phyloP scores from a whole-genome alignment of 2,797 vertebrate species.

The Falco berigora region DNA sequence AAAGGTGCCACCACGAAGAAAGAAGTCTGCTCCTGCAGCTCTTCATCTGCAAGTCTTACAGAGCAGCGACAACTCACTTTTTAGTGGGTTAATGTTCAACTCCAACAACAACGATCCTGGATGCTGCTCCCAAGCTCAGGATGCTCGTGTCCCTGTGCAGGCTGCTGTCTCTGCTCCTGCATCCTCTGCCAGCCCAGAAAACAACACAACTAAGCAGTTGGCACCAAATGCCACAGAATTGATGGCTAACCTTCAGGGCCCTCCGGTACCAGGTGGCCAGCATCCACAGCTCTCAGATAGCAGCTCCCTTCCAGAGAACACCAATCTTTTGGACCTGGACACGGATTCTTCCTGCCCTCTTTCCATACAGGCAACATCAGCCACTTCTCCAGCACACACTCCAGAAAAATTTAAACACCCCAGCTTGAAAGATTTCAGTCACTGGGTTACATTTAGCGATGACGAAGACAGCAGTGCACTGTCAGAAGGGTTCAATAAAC shows the following conservation, averaged over 20 bases:
- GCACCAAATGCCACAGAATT: neutral
- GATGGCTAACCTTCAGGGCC: neutral
- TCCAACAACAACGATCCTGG: slow-evolving; percentile 2
- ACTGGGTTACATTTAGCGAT: slow-evolving; percentile 59
- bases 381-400: neutral
- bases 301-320: neutral
- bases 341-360: neutral
- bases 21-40: slow-evolving; percentile 75
- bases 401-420: neutral
- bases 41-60: slow-evolving; percentile 74
- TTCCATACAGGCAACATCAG: neutral
- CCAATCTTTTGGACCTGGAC: neutral
- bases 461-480: slow-evolving; percentile 25
- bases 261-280: neutral
- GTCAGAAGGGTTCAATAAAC: slow-evolving; percentile 43
- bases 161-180: neutral
- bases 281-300: neutral
- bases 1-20: slow-evolving; percentile 75
- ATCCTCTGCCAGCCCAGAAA: neutral
- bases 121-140: neutral
- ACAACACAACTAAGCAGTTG: neutral
- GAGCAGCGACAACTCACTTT: slow-evolving; percentile 23
- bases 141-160: rapidly evolving
- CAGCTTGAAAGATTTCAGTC: slow-evolving; percentile 1
- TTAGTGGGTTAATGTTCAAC: slow-evolving; percentile 10